These are phyloP conservation scores for Pachycephala philippinensis DNA, from an alignment of 2,113 vertebrate genomes.

Conservation along the genomic window DNA sequence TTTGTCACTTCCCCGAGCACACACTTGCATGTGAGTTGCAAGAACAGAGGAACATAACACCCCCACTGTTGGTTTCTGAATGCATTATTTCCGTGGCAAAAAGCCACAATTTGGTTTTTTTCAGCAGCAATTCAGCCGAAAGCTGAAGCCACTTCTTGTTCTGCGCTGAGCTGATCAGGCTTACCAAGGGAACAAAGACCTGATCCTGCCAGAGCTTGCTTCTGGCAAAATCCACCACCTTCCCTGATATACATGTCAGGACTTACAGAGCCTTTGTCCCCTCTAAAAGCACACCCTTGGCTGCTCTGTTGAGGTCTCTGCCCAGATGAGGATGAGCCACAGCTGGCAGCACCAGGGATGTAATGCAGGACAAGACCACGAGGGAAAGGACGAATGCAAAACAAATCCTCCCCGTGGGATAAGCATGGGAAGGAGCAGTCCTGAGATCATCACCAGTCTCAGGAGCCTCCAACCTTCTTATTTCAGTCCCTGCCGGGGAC, in stretches of 20 bases:
- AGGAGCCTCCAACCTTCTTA: background rate
- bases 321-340: background rate
- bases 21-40: background rate
- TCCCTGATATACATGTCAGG: background rate
- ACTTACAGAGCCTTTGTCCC: background rate
- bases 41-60: background rate
- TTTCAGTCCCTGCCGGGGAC: background rate
- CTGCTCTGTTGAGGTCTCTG: background rate
- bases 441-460: too few relatives aligned
- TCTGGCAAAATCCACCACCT: background rate
- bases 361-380: accelerated
- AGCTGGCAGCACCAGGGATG: accelerated
- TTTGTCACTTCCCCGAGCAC: background rate
- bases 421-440: background rate
- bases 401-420: background rate
- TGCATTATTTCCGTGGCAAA: background rate
- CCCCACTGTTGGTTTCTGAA: background rate
- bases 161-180: background rate
- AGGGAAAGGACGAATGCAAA: background rate
- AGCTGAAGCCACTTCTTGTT: background rate
- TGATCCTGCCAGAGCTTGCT: background rate
- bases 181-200: background rate
- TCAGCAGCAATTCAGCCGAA: background rate
- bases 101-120: background rate
- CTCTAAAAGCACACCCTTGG: background rate